A percentile compares a stretch with the other conserved stretches of the same genome.
phyloP scores from a whole-genome alignment of 2,797 vertebrate genomes.

The Protonibea diacanthus region DNA sequence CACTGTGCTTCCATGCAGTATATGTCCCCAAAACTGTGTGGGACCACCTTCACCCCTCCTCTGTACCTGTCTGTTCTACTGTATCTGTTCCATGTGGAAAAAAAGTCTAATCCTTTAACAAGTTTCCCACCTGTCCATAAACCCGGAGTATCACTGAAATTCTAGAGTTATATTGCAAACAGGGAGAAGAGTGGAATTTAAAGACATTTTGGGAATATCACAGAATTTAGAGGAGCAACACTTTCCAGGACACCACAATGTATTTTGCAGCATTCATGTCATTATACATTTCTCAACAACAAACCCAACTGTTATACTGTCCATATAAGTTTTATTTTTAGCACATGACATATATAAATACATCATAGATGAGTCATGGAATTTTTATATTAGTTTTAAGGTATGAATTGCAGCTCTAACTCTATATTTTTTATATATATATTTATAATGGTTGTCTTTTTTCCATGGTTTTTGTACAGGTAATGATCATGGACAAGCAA shows the following conservation, averaged over 20 bases:
- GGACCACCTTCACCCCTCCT: neutral
- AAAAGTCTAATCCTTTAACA: neutral
- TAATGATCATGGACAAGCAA: conserved; percentile 63
- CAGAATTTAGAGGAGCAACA: conserved; percentile 1
- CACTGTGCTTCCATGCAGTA: neutral
- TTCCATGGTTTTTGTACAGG: conserved; percentile 50
- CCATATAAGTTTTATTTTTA: too few species aligned
- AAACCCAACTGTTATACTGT: too few species aligned
- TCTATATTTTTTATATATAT: too few species aligned
- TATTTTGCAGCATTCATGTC: conserved; percentile 15
- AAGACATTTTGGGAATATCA: conserved; percentile 24
- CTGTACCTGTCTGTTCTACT: neutral
- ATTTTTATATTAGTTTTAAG: too few species aligned
- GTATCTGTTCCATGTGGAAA: conserved; percentile 1
- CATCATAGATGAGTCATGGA: too few species aligned
- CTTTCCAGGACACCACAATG: conserved; percentile 1
- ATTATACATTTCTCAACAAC: neutral
- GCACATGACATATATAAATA: too few species aligned
- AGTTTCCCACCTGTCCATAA: conserved; percentile 41
- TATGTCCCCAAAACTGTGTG: neutral
- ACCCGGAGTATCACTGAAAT: conserved; percentile 24
- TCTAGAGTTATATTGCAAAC: conserved; percentile 31
- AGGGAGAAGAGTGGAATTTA: conserved; percentile 4
- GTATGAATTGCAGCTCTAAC: too few species aligned
- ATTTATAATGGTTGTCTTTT: neutral